These are phyloP conservation scores for Mycetomoellerius zeteki DNA, from an alignment of 1,140 invertebrate genomes.

Conservation along the genomic window DNA sequence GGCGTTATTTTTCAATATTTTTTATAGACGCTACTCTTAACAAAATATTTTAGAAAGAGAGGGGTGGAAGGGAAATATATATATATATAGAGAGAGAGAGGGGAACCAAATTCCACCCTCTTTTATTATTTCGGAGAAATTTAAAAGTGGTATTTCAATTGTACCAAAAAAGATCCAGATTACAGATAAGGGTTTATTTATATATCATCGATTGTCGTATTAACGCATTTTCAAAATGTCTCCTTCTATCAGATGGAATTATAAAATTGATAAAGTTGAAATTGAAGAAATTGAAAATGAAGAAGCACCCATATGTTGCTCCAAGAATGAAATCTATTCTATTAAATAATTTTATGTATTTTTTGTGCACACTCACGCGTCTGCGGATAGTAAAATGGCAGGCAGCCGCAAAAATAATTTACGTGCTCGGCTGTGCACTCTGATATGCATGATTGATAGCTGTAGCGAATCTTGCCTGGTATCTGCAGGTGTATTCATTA, in stretches of 20 bases:
- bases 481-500: background rate
- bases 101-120: no score
- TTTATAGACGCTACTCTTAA: no score
- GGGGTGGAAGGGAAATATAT: no score
- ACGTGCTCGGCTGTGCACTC: constrained; percentile 74
- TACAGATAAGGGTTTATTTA: no score
- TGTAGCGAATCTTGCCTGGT: constrained; percentile 68
- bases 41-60: no score
- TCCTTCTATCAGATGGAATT: background rate
- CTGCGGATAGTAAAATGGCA: constrained; percentile 81
- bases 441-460: constrained; percentile 80
- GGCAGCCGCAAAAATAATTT: constrained; percentile 72
- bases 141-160: no score
- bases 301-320: background rate
- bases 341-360: background rate
- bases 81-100: no score
- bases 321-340: background rate
- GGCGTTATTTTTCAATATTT: background rate
- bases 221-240: no score
- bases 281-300: constrained; percentile 25
- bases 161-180: no score
- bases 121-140: no score
- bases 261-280: background rate
- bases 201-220: no score
- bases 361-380: constrained; percentile 45